phyloP scores from a whole-genome alignment of 2,797 vertebrate genomes.

The Gorsachius magnificus region DNA sequence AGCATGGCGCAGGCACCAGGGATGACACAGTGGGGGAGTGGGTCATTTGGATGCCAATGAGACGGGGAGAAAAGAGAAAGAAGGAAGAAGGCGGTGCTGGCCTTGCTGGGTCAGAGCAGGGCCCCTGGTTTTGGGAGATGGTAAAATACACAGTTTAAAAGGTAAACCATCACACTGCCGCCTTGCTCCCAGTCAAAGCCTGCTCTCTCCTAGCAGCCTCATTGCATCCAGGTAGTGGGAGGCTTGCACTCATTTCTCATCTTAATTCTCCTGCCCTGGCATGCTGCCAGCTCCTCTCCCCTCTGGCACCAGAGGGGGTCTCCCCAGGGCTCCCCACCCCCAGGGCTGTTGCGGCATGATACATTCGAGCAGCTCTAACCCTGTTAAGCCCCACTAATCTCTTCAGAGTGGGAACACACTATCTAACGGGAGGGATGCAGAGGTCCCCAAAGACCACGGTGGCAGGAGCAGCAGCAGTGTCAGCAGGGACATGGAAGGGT shows the following conservation, averaged over 20 bases:
- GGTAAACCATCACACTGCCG: background rate
- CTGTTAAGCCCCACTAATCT: background rate
- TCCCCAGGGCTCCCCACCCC: background rate
- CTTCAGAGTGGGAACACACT: accelerated
- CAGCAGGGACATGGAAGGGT: background rate
- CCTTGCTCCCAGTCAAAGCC: background rate
- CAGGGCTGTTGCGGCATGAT: background rate
- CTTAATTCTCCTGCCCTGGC: accelerated
- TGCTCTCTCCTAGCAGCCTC: background rate
- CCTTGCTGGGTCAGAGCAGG: background rate
- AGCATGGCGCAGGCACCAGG: accelerated
- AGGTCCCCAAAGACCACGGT: accelerated
- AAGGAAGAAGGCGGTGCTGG: background rate
- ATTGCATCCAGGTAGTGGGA: background rate
- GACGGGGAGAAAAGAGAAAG: background rate
- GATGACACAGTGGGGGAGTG: background rate
- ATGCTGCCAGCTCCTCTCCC: background rate
- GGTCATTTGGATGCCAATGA: background rate
- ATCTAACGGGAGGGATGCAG: background rate
- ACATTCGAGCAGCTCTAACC: background rate
- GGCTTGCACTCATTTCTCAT: background rate
- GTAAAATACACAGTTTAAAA: background rate
- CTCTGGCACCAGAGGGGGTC: background rate
- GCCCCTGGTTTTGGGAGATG: accelerated
- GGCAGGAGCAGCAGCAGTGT: background rate